These are phyloP conservation scores for Wasmannia auropunctata DNA, from an alignment of 1,140 invertebrate species.

Conservation along the genomic window DNA sequence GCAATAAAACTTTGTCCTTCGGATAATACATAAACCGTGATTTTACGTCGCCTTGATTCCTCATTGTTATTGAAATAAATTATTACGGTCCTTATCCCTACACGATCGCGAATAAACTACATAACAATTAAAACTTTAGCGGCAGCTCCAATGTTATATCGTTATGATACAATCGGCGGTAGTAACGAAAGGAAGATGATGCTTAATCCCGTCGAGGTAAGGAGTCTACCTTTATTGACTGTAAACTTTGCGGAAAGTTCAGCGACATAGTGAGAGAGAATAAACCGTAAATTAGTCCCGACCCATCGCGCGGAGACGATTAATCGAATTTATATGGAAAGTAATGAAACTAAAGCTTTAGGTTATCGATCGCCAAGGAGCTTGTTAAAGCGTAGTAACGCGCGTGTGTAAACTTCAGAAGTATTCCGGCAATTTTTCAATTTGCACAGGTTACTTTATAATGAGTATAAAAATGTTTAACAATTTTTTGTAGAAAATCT, in stretches of 20 bases:
- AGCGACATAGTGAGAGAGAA: conserved; percentile 44
- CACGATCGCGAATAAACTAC: conserved; percentile 8
- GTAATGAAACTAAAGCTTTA: conserved; percentile 39
- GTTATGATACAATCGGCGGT: conserved; percentile 16
- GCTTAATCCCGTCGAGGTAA: conserved; percentile 33
- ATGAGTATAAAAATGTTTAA: not conserved
- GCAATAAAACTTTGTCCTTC: not conserved
- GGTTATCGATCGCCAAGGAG: not conserved
- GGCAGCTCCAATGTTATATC: not conserved
- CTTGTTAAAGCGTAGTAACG: conserved; percentile 2
- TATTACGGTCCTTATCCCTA: not conserved
- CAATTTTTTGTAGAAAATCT: not conserved
- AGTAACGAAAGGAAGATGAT: conserved; percentile 29
- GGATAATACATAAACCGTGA: not conserved
- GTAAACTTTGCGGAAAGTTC: conserved; percentile 45
- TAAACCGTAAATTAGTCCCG: conserved; percentile 40
- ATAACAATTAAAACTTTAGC: conserved; percentile 31
- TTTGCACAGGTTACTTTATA: not conserved
- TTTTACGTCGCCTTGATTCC: not conserved
- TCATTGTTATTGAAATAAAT: conserved; percentile 43
- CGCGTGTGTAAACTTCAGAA: not conserved
- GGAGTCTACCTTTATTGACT: conserved; percentile 41
- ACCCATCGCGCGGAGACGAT: conserved; percentile 19
- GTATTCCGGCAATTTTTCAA: not conserved
- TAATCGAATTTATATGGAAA: conserved; percentile 47